A percentile compares a stretch with the other conserved stretches of the same genome.
Conservation (phyloP, 2,888 invertebrate species). For the Drosophila neutralis region DNA sequence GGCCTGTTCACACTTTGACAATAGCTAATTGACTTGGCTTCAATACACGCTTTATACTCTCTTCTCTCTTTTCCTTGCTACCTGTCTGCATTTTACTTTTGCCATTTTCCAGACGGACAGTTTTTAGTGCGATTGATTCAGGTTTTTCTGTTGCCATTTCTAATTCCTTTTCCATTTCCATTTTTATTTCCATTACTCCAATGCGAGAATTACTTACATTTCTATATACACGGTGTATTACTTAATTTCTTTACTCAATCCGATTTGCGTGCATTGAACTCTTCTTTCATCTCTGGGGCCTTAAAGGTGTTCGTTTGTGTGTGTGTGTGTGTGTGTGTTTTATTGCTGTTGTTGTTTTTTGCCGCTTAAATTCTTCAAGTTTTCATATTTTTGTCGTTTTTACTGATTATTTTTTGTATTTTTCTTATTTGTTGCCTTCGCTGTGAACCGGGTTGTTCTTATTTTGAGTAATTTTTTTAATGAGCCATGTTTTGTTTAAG, state of each 20-base stretch:
- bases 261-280: conserved; percentile 83
- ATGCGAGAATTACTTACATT: conserved; percentile 8
- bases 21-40: conserved; percentile 14
- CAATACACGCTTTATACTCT: conserved; percentile 3
- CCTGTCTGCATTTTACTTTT: conserved; percentile 40
- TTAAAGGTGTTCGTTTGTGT: conserved; percentile 38
- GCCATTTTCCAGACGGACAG: conserved; percentile 23
- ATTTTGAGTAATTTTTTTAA: conserved; percentile 59
- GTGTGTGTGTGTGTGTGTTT: conserved; percentile 7
- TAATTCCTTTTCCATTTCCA: conserved; percentile 37
- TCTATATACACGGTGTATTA: conserved; percentile 58
- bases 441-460: conserved; percentile 51
- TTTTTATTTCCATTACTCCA: conserved; percentile 35
- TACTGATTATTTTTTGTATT: conserved; percentile 53
- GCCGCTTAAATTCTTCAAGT: conserved; percentile 44
- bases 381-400: conserved; percentile 33
- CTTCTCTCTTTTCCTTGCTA: conserved; percentile 13
- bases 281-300: conserved; percentile 40
- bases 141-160: conserved; percentile 36
- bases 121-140: conserved; percentile 38
- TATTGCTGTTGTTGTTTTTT: conserved; percentile 15
- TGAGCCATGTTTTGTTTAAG: conserved; percentile 37
- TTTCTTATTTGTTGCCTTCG: conserved; percentile 25
- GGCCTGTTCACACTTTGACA: background rate
- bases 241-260: conserved; percentile 79